A percentile compares a stretch with the other conserved stretches of the same genome.
Conservation (phyloP, 2,113 vertebrate genomes). For the Prunella himalayana region DNA sequence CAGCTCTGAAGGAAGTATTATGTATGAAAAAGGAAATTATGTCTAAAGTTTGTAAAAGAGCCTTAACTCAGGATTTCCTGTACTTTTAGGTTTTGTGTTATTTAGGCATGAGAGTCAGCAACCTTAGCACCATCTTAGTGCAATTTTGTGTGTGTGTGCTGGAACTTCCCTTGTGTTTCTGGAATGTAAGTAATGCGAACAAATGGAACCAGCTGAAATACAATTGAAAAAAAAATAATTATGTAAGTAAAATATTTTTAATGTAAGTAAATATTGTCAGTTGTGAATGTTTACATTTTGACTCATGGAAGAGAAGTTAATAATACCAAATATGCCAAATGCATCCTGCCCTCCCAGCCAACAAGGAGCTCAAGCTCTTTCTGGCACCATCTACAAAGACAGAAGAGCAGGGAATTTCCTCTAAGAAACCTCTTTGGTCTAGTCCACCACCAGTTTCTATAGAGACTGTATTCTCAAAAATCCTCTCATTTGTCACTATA, state of each 20-base stretch:
- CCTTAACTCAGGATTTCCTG: slow-evolving; percentile 59
- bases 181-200: slow-evolving; percentile 3
- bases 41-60: slow-evolving; percentile 47
- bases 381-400: neutral
- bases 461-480: slow-evolving; percentile 52
- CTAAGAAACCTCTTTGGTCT: slow-evolving; percentile 24
- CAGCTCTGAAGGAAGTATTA: slow-evolving; percentile 54
- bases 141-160: neutral
- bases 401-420: slow-evolving; percentile 4
- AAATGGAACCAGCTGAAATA: neutral
- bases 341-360: neutral
- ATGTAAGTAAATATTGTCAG: neutral
- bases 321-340: neutral
- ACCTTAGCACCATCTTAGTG: slow-evolving; percentile 14
- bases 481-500: slow-evolving; percentile 34
- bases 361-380: neutral
- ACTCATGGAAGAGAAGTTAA: neutral
- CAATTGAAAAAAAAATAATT: neutral
- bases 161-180: slow-evolving; percentile 24
- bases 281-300: neutral
- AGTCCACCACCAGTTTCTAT: slow-evolving; percentile 47
- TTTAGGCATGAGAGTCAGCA: slow-evolving; percentile 31
- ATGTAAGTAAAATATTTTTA: neutral
- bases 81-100: slow-evolving; percentile 44
- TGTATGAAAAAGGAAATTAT: slow-evolving; percentile 62